Base-by-base conservation (phyloP, 2,888 invertebrate genomes). In the Taphrorychus bicolor region DNA sequence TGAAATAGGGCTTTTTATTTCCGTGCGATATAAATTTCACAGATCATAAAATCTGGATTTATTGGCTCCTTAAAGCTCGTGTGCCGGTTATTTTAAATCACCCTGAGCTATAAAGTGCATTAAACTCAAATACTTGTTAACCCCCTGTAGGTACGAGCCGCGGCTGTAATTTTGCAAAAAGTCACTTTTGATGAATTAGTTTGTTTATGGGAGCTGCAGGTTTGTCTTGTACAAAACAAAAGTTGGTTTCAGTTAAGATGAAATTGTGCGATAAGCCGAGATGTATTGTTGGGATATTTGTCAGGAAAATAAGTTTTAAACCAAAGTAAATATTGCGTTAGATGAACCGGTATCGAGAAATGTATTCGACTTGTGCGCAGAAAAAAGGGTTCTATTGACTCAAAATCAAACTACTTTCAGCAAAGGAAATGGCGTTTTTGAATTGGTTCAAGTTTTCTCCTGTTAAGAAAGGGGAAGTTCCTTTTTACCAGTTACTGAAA, bases 1-100 rank as follows among this genome's bases (percentile, higher is more conserved):
- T 64, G 32, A 52, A 64, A 63, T 63, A 57, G 57, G 51, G 51
- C 51, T 59, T 58, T 59, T 52, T 59, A 24, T 64, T 59, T 59
- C 42, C 22, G 16, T 52, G 59, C 23, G 45, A 59, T 64, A 64
- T 64, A 64, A 64, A 64, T 64, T 64, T 53, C 58, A 58, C 59
- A 64, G 64, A 64, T 64, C 59, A 64, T 64, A 64, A 59, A 59
- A 45, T 45, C 59, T 53, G 32, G 52, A 64, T 64, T 59, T 64
- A 64, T 64, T 59, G 45, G 42, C 58, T 64, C 49, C 59, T 59
- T 64, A 58, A 51, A 57, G 41, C 41, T 53, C 53, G 23, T 42
- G 53, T 53, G 53, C 53, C 16, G 52, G 42, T 11, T 53, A 61
- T 53, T 53, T 61, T 32, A 32, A 32, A 32, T 32, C 32, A 32